Conservation (phyloP, 2,888 invertebrate species). For the Boloria euphrosyne region DNA sequence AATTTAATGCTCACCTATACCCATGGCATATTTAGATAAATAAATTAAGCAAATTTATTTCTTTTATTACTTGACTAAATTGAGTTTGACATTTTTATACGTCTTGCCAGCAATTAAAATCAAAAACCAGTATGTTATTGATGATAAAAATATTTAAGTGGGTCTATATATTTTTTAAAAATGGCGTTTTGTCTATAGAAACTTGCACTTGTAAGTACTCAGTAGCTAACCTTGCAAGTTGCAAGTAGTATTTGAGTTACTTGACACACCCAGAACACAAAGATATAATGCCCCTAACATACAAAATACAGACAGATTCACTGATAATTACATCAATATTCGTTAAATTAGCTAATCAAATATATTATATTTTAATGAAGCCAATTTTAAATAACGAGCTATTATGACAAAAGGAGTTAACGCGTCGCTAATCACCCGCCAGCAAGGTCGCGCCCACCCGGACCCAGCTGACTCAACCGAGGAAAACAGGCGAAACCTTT, state of each 20-base stretch:
- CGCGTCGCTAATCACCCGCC: conserved; percentile 29
- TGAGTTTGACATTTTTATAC: conserved; percentile 12
- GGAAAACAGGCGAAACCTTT: conserved; percentile 29
- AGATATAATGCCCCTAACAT: too few species aligned
- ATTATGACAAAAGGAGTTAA: conserved; percentile 28
- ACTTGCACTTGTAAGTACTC: too few species aligned
- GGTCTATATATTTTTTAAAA: too few species aligned
- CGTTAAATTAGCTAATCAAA: too few species aligned
- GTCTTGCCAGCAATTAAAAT: background rate
- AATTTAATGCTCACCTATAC: conserved; percentile 4
- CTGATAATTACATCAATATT: too few species aligned
- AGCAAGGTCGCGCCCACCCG: conserved; percentile 37
- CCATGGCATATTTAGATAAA: background rate
- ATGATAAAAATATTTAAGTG: too few species aligned
- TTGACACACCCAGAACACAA: too few species aligned
- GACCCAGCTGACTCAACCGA: conserved; percentile 29
- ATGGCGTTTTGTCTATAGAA: too few species aligned
- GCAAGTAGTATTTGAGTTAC: too few species aligned
- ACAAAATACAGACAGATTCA: too few species aligned
- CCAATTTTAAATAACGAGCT: conserved; percentile 7
- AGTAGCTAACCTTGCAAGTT: too few species aligned
- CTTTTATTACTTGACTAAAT: conserved; percentile 1
- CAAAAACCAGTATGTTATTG: too few species aligned
- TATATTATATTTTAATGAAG: background rate
- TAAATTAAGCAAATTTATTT: background rate